Percentiles rank a stretch among this genome's conserved stretches.
These are phyloP conservation scores for Eristalis pertinax DNA, from an alignment of 2,888 invertebrate genomes.

Conservation along the genomic window DNA sequence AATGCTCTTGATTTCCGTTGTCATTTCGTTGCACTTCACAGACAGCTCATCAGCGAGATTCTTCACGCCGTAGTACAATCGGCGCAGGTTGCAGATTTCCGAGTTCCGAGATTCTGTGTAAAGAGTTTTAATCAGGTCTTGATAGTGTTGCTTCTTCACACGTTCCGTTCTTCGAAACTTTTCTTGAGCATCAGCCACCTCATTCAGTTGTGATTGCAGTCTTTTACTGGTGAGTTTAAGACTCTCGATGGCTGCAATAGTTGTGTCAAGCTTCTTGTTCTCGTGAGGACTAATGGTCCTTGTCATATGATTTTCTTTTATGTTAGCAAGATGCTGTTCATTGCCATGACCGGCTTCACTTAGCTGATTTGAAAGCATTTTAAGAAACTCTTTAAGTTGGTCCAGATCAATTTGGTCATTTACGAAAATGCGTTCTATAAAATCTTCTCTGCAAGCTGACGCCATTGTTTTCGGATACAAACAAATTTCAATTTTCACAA, in stretches of 20 bases:
- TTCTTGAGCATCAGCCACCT: background rate
- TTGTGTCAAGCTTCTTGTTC: slow-evolving; percentile 15
- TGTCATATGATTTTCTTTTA: slow-evolving; percentile 7
- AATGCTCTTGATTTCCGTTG: background rate
- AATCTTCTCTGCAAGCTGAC: background rate
- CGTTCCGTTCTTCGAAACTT: background rate
- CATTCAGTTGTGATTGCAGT: slow-evolving; percentile 29
- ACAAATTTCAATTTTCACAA: background rate
- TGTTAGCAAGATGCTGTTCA: slow-evolving; percentile 23
- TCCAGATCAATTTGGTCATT: background rate
- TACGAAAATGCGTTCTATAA: background rate
- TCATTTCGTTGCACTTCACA: background rate
- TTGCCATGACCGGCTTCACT: background rate
- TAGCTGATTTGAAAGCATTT: background rate
- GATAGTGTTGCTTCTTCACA: background rate
- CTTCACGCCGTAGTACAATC: slow-evolving; percentile 19
- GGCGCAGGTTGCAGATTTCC: slow-evolving; percentile 37
- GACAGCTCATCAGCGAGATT: slow-evolving; percentile 30
- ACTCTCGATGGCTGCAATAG: slow-evolving; percentile 3
- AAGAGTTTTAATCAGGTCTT: slow-evolving; percentile 6
- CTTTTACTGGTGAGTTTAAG: background rate
- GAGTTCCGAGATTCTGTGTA: slow-evolving; percentile 7
- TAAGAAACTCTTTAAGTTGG: background rate
- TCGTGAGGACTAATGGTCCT: slow-evolving; percentile 36
- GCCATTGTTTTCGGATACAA: background rate